These are phyloP conservation scores for Aphelenchoides bicaudatus DNA, from an alignment of 2,888 invertebrate genomes.

Conservation along the genomic window DNA sequence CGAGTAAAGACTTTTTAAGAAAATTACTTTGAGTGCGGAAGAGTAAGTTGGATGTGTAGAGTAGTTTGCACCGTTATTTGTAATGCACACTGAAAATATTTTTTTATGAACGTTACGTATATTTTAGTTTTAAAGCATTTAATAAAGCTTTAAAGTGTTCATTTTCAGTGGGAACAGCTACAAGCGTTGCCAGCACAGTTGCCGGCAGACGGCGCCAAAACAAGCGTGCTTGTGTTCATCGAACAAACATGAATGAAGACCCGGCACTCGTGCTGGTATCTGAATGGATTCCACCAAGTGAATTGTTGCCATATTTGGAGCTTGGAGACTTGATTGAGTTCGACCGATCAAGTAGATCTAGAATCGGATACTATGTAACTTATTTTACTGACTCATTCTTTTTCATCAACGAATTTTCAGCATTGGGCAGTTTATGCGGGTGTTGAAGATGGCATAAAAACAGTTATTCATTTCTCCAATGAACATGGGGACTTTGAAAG, in stretches of 20 bases:
- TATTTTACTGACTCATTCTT: neutral
- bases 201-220: neutral
- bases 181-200: neutral
- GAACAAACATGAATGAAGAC: too few relatives aligned
- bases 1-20: too few relatives aligned
- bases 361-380: conserved; percentile 16
- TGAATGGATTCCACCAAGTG: conserved; percentile 29
- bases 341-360: conserved; percentile 24
- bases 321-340: conserved; percentile 45
- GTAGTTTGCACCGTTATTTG: too few relatives aligned
- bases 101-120: too few relatives aligned
- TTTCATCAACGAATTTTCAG: conserved; percentile 28
- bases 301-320: conserved; percentile 28
- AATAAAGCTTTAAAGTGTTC: too few relatives aligned
- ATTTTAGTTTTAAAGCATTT: too few relatives aligned
- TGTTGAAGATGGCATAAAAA: conserved; percentile 29
- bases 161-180: conserved; percentile 16
- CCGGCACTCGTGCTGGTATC: too few relatives aligned
- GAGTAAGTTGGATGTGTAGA: too few relatives aligned
- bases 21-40: too few relatives aligned
- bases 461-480: conserved; percentile 41
- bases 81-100: too few relatives aligned
- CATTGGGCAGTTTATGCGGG: conserved; percentile 54
- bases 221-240: too few relatives aligned
- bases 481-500: conserved; percentile 40